phyloP scores from a whole-genome alignment of 1,140 invertebrate species.

The Augochlora pura region DNA sequence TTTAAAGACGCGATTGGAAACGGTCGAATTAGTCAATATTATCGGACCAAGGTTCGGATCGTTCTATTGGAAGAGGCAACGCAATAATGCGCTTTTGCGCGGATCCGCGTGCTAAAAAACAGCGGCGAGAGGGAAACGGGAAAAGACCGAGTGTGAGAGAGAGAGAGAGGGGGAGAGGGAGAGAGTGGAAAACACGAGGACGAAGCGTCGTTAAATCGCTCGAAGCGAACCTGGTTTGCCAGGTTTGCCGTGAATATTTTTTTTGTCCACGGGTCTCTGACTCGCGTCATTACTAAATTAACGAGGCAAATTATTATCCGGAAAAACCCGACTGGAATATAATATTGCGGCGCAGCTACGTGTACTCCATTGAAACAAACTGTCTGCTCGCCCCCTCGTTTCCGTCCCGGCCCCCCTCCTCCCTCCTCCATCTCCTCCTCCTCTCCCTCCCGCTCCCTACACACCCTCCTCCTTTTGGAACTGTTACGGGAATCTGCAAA shows the following conservation, averaged over 20 bases:
- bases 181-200: constrained; percentile 16
- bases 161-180: background rate
- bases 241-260: constrained; percentile 51
- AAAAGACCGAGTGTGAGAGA: background rate
- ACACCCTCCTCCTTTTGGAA: background rate
- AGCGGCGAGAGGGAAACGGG: background rate
- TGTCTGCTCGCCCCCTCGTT: background rate
- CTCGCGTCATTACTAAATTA: constrained; percentile 41
- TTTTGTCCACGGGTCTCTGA: constrained; percentile 6
- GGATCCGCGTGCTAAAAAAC: constrained; percentile 58
- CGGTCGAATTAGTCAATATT: constrained; percentile 56
- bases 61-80: constrained; percentile 33
- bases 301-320: constrained; percentile 43
- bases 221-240: constrained; percentile 57
- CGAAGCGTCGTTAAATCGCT: constrained; percentile 64
- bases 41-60: background rate
- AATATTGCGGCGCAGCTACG: background rate
- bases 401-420: background rate
- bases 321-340: constrained; percentile 24
- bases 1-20: constrained; percentile 53
- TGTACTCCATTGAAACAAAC: background rate
- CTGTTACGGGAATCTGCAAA: constrained; percentile 1
- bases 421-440: background rate
- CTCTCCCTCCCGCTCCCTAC: no score
- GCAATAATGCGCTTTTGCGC: constrained; percentile 40